Percentiles rank a stretch among this genome's conserved stretches.
Conservation (phyloP, 2,113 vertebrate genomes). For the Rissa tridactyla region DNA sequence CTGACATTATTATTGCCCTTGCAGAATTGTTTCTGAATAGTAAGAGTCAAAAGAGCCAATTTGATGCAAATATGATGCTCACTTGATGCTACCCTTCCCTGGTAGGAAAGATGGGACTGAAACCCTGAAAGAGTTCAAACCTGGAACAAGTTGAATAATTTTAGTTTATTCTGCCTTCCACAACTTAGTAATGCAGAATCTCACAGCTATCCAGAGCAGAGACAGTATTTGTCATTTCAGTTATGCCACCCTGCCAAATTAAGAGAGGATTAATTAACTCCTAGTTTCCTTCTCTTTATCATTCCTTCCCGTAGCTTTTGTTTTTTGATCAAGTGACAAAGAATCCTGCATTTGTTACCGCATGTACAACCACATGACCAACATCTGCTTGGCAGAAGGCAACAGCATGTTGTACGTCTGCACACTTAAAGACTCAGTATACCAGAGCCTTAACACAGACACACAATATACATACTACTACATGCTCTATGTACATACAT, state of each 20-base stretch:
- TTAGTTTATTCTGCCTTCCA: not conserved
- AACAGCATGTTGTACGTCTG: conserved; percentile 1
- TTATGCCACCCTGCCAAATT: not conserved
- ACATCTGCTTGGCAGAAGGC: conserved; percentile 41
- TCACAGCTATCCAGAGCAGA: not conserved
- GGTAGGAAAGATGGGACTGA: not conserved
- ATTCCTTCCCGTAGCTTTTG: not conserved
- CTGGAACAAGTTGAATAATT: not conserved
- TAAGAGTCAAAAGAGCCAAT: not conserved
- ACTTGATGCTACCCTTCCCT: not conserved
- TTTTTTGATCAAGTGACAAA: not conserved
- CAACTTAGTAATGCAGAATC: not conserved
- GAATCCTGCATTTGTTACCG: not conserved
- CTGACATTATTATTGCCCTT: not conserved
- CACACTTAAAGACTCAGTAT: not conserved
- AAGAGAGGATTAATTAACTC: not conserved
- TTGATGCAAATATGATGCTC: not conserved
- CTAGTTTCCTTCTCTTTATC: not conserved
- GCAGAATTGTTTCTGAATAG: not conserved
- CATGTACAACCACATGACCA: not conserved
- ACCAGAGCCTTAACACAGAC: not conserved
- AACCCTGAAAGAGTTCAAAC: not conserved
- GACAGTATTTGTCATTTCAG: not conserved
- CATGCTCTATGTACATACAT: not conserved
- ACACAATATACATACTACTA: not conserved